Conservation (phyloP, 2,113 vertebrate species). For the Smithornis capensis region DNA sequence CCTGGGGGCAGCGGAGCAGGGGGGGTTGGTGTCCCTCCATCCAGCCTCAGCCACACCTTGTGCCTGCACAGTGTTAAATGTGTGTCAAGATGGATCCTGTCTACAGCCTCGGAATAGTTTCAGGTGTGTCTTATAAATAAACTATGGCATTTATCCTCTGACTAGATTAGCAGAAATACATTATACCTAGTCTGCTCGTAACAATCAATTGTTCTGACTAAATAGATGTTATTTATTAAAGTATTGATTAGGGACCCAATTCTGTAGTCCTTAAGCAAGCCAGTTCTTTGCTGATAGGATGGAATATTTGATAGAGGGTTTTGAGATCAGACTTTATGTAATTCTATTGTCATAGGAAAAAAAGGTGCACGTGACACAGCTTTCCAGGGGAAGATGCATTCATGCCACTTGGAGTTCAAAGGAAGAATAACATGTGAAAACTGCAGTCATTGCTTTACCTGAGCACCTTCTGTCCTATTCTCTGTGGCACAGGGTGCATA, state of each 20-base stretch:
- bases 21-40: fast-evolving
- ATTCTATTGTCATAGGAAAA: neutral
- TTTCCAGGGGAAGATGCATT: neutral
- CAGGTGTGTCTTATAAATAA: neutral
- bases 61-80: fast-evolving
- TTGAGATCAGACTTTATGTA: neutral
- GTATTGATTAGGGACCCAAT: constrained; percentile 7
- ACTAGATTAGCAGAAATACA: neutral
- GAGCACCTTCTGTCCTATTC: neutral
- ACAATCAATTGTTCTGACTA: constrained; percentile 18
- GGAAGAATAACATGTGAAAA: neutral
- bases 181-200: neutral
- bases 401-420: neutral
- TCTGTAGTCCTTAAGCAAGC: neutral
- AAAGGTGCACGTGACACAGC: neutral
- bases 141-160: neutral
- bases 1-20: fast-evolving
- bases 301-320: neutral
- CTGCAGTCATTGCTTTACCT: neutral
- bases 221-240: constrained; percentile 41
- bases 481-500: neutral
- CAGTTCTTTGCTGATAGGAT: neutral
- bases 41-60: fast-evolving
- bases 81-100: neutral
- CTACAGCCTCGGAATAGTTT: neutral